Evolutionary conservation across 2,113 vertebrate species (phyloP).

Genomic region (Ginglymostoma cirratum): DNA sequence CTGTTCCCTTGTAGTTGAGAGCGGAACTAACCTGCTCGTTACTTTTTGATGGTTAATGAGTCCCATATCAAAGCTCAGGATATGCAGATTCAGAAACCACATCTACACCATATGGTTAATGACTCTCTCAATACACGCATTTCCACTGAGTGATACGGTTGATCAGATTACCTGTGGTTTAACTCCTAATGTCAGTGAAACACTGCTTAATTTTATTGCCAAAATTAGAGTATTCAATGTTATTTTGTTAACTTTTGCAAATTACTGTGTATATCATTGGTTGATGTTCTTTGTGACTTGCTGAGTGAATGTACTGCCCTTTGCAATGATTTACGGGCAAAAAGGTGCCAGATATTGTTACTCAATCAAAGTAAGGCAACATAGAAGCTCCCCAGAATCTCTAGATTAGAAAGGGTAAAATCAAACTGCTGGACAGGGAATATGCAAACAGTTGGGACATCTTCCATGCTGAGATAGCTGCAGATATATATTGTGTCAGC

Average conservation of each 20-base stretch:
- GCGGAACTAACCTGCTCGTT: not conserved
- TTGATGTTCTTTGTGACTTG: not conserved
- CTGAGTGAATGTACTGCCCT: not conserved
- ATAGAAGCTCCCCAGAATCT: not conserved
- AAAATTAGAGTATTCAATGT: too few relatives aligned
- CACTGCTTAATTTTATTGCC: too few relatives aligned
- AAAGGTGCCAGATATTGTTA: not conserved
- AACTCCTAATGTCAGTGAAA: not conserved
- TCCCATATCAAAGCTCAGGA: not conserved
- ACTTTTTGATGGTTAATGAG: not conserved
- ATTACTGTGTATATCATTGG: not conserved
- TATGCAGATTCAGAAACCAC: not conserved
- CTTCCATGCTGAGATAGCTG: not conserved
- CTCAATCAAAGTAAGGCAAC: not conserved
- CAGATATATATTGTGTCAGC: not conserved
- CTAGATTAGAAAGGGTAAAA: not conserved
- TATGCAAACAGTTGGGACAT: not conserved
- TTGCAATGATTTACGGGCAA: not conserved
- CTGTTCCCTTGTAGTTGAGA: not conserved
- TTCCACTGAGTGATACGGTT: not conserved
- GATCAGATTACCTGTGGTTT: not conserved
- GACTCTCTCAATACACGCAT: not conserved
- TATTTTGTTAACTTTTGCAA: not conserved
- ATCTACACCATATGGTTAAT: slow-evolving; percentile 17
- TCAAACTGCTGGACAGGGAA: not conserved